Evolutionary conservation across 2,113 vertebrate species (phyloP).

Genomic region (Tenrec ecaudatus): DNA sequence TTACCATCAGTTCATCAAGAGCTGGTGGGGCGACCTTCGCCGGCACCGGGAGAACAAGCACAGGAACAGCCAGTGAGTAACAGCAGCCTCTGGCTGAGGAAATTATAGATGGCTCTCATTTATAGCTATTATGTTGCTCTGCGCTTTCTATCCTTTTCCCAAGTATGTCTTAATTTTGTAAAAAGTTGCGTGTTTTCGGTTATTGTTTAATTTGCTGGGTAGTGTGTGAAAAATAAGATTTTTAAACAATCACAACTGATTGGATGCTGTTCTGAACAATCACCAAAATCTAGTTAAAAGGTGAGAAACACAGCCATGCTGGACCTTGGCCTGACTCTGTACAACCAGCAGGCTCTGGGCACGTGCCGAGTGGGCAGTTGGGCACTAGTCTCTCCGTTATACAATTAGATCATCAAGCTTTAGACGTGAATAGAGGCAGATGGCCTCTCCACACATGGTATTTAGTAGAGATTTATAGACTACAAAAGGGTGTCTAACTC

Average conservation of each 20-base stretch:
- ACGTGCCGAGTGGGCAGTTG: neutral
- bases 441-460: slow-evolving; percentile 9
- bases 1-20: neutral
- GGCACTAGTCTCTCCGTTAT: neutral
- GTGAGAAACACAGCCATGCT: neutral
- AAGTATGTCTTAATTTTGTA: slow-evolving; percentile 9
- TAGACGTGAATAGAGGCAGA: slow-evolving; percentile 52
- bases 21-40: fast-evolving
- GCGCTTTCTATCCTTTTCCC: slow-evolving; percentile 5
- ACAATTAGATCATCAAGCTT: slow-evolving; percentile 15
- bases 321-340: neutral
- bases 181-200: neutral
- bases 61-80: neutral
- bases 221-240: neutral
- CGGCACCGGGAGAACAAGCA: neutral
- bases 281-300: slow-evolving; percentile 3
- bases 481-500: neutral
- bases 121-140: neutral
- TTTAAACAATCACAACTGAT: slow-evolving; percentile 43
- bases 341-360: neutral
- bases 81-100: neutral
- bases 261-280: neutral
- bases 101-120: neutral
- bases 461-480: slow-evolving; percentile 34
- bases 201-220: slow-evolving; percentile 14